Evolutionary conservation across 2,888 invertebrate species (phyloP).

Genomic region (Neoaliturus tenellus): DNA sequence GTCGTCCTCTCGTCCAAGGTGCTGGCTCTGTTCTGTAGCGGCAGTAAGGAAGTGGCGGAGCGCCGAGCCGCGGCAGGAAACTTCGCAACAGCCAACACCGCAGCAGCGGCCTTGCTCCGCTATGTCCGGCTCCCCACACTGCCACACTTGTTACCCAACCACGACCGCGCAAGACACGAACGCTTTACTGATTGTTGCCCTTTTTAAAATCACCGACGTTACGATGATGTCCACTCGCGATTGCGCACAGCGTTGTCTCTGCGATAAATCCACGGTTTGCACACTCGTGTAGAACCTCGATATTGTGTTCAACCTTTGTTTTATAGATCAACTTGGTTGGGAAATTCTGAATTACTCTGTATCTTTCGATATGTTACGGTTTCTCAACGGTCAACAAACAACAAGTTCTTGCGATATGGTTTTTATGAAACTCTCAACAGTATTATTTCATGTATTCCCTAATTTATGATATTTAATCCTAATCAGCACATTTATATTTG

Average conservation of each 20-base stretch:
- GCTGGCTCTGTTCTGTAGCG: too few species aligned
- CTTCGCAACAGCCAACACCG: neutral
- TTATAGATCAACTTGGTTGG: too few species aligned
- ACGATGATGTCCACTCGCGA: neutral
- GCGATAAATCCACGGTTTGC: neutral
- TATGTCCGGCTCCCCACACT: constrained; percentile 31
- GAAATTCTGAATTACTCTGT: too few species aligned
- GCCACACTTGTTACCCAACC: constrained; percentile 21
- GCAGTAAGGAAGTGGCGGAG: too few species aligned
- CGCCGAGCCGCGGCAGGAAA: neutral
- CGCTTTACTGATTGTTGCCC: neutral
- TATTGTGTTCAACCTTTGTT: neutral
- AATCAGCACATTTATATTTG: too few species aligned
- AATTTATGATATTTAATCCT: too few species aligned
- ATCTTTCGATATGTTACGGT: too few species aligned
- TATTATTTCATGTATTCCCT: too few species aligned
- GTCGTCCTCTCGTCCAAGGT: too few species aligned
- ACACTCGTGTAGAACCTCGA: neutral
- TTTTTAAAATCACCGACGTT: neutral
- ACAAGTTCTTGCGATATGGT: too few species aligned
- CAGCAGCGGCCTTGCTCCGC: constrained; percentile 42
- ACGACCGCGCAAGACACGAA: neutral
- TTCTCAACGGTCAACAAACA: too few species aligned
- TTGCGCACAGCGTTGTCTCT: neutral
- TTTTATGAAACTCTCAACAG: too few species aligned